These are phyloP conservation scores for Buathra laborator DNA, from an alignment of 2,888 invertebrate genomes.

Conservation along the genomic window DNA sequence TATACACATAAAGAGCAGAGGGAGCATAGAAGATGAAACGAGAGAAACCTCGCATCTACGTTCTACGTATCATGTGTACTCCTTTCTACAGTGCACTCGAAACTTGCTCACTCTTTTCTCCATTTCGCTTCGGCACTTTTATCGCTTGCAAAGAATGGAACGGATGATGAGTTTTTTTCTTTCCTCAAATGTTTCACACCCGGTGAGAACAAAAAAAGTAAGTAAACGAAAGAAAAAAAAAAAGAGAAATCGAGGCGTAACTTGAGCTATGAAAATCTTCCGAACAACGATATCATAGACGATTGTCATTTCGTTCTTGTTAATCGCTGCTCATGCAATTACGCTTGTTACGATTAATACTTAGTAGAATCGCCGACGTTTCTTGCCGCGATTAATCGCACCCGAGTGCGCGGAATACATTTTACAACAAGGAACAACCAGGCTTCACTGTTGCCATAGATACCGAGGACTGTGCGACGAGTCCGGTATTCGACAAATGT, in stretches of 20 bases:
- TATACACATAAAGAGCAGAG: constrained; percentile 12
- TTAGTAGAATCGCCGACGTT: background rate
- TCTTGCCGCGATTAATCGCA: background rate
- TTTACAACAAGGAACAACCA: background rate
- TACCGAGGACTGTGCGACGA: constrained; percentile 19
- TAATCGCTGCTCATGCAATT: background rate
- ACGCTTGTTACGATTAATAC: background rate
- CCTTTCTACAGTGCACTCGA: background rate
- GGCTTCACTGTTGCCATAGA: background rate
- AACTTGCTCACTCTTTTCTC: constrained; percentile 67
- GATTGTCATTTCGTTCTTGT: constrained; percentile 15
- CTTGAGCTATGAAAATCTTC: background rate
- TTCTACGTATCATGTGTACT: constrained; percentile 14
- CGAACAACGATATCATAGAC: background rate
- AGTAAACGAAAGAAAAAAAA: background rate
- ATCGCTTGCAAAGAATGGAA: constrained; percentile 73
- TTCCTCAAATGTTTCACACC: constrained; percentile 77
- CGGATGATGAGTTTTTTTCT: constrained; percentile 75
- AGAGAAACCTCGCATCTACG: constrained; percentile 27
- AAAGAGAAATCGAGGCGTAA: background rate
- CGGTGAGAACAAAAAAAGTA: constrained; percentile 72
- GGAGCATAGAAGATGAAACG: constrained; percentile 49
- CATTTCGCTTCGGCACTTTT: constrained; percentile 77
- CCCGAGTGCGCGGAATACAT: background rate
- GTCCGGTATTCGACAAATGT: constrained; percentile 81